Percentiles rank a stretch among this genome's conserved stretches.
Evolutionary conservation across 2,113 vertebrate genomes (phyloP).

Genomic region (Petrocephalus zakoni): DNA sequence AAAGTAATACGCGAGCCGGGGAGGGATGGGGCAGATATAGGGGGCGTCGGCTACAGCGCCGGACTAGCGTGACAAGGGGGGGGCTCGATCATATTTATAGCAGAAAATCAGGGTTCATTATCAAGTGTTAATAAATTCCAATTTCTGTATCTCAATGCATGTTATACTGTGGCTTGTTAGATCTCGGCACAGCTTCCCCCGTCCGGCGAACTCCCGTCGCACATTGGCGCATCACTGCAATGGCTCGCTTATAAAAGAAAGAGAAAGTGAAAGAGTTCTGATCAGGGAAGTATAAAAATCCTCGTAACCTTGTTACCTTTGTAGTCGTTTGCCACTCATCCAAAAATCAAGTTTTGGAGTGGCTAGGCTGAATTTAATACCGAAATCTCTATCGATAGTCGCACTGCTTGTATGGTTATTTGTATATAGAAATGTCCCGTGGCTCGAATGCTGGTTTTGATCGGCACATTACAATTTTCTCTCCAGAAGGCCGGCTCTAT

Average conservation of each 20-base stretch:
- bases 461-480: constrained; percentile 72
- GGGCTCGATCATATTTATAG: not conserved
- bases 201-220: not conserved
- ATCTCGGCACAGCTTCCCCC: not conserved
- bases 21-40: not conserved
- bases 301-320: not conserved
- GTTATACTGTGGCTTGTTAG: not conserved
- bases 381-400: not conserved
- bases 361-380: not conserved
- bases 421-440: constrained; percentile 52
- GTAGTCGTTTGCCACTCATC: not conserved
- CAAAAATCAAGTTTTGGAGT: not conserved
- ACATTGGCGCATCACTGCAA: not conserved
- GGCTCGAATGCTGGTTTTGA: constrained; percentile 69
- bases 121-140: not conserved
- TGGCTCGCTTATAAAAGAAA: constrained; percentile 48
- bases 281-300: constrained; percentile 20
- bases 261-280: constrained; percentile 52
- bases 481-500: constrained; percentile 68
- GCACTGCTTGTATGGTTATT: not conserved
- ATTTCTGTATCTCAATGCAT: not conserved
- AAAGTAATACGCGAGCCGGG: not conserved
- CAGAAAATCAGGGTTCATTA: not conserved
- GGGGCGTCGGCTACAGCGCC: not conserved
- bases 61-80: not conserved